Conservation (phyloP, 2,797 vertebrate genomes). For the Masticophis lateralis region DNA sequence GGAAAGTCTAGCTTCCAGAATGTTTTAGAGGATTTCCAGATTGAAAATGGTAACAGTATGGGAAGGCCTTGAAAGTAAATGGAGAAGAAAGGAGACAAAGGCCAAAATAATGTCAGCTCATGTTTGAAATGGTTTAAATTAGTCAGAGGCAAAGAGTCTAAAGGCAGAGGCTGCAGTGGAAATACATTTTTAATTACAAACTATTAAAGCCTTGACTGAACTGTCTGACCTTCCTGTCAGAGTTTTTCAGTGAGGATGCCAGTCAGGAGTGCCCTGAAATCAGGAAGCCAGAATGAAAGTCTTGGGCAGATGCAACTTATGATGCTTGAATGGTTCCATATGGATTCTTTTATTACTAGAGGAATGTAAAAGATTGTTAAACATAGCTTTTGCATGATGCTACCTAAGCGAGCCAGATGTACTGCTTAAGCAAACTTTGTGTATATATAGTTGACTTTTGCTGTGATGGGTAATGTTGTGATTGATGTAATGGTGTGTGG, state of each 20-base stretch:
- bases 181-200: slow-evolving; percentile 61
- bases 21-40: neutral
- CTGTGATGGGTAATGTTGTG: neutral
- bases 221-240: slow-evolving; percentile 53
- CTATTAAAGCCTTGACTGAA: slow-evolving; percentile 32
- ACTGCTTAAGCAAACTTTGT: neutral
- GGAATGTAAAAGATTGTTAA: neutral
- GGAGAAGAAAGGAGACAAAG: slow-evolving; percentile 49
- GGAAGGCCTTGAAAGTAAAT: neutral
- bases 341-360: neutral
- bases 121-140: slow-evolving; percentile 60
- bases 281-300: neutral
- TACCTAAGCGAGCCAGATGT: neutral
- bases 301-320: too few relatives aligned
- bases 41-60: neutral
- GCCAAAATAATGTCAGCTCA: slow-evolving; percentile 45
- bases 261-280: slow-evolving; percentile 20
- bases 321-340: neutral
- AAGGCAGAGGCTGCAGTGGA: slow-evolving; percentile 50
- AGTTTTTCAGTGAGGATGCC: slow-evolving; percentile 41
- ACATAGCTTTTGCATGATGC: neutral
- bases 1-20: neutral
- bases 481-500: neutral
- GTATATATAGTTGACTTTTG: neutral
- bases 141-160: slow-evolving; percentile 37